Evolutionary conservation across 2,888 invertebrate species (phyloP), one percentile per base, ranked within the genome.

Genomic region (Ethmia dodecea): DNA sequence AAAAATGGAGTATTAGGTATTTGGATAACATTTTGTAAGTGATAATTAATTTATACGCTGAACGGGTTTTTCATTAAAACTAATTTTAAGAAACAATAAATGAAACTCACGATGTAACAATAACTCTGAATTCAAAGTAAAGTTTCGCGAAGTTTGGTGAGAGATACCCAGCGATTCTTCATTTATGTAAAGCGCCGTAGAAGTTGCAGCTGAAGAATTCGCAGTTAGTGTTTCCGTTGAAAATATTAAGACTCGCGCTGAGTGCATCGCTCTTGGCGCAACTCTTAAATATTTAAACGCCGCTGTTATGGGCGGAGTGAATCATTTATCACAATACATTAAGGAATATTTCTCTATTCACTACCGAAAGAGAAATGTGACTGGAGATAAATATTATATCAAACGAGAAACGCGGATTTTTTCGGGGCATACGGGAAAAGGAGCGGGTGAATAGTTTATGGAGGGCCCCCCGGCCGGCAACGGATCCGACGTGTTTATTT

Each of bases 241-340:
- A 22, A 25, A 25, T 25, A 26, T 26, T 2, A 20, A 20, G 20
- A 20, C n/a, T 25, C 14, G 9, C 10, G 28, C n/a, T 22, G 22
- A 22, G 28, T 29, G 28, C 28, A 29, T 27, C 28, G 5, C 24
- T 22, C 13, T 13, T 31, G 13, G 14, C 22, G 31, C 10, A 31
- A 22, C 13, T n/a, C n/a, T 14, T 31, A 10, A 18, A 30, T 30
- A 30, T 30, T 30, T 20, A 30, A 30, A 10, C 8, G 13, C 20
- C 14, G 3, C 29, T 5, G 12, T n/a, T 14, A 18, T 16, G 5
- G 3, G 29, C 1, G 12, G n/a, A 3, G 11, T 30, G 16, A 8
- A 18, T 18, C 20, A 30, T 30, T 30, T 5, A 30, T 11, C n/a
- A 18, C 30, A 30, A 30, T 12, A 18, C 18, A 11, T 20, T 30